Evolutionary conservation across 53 echinoderm and acorn worm species (phyloP).

Genomic region (Paracentrotus lividus): DNA sequence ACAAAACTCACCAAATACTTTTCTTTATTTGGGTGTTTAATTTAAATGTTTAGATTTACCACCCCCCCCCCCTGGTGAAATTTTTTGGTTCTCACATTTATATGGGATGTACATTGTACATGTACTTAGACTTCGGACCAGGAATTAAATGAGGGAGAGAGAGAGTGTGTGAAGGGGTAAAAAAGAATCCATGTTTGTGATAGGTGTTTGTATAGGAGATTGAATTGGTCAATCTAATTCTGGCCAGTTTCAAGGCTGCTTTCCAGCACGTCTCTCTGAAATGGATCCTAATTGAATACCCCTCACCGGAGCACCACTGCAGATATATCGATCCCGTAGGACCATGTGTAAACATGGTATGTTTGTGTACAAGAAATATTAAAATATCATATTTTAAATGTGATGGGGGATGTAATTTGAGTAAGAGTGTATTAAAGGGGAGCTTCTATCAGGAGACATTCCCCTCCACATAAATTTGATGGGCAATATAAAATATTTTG

Average conservation of each 20-base stretch:
- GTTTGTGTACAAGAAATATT: neutral
- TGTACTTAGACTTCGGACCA: no score
- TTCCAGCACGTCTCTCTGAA: neutral
- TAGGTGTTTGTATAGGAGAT: conserved; percentile 49
- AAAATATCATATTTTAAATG: neutral
- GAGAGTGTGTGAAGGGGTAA: neutral
- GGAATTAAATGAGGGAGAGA: neutral
- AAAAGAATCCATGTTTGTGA: neutral
- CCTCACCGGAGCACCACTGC: neutral
- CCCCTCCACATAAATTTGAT: neutral
- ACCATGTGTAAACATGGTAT: conserved; percentile 10
- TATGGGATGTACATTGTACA: no score
- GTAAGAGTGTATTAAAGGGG: neutral
- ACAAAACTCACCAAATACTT: no score
- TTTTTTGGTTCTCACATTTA: no score
- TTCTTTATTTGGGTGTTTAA: no score
- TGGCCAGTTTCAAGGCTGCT: conserved; percentile 15
- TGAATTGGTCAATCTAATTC: conserved; percentile 64
- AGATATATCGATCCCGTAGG: conserved; percentile 27
- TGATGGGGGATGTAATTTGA: neutral
- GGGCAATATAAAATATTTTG: no score
- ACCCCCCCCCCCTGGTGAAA: no score
- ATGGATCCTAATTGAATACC: conserved; percentile 57
- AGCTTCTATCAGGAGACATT: neutral
- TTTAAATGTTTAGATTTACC: no score